Percentiles rank a stretch among this genome's conserved stretches.
Conservation (phyloP, 2,888 invertebrate species). For the Andrena marginata region DNA sequence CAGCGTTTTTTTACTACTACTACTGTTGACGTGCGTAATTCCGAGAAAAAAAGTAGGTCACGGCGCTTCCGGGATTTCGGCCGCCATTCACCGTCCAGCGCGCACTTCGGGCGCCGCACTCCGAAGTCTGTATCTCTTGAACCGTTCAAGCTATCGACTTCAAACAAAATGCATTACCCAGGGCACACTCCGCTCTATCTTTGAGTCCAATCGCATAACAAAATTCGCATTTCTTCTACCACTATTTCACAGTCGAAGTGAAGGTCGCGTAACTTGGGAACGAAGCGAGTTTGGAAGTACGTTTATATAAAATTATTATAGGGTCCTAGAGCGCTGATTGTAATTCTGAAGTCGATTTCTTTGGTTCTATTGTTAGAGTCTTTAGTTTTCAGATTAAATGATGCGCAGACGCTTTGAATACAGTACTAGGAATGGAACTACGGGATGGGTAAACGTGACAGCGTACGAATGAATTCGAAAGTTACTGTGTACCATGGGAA, state of each 20-base stretch:
- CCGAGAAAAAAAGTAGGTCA: slow-evolving; percentile 28
- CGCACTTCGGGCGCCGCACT: slow-evolving; percentile 1
- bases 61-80: slow-evolving; percentile 26
- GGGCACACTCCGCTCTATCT: background rate
- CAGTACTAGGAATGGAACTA: too few relatives aligned
- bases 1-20: slow-evolving; percentile 18
- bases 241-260: background rate
- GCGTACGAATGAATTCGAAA: too few relatives aligned
- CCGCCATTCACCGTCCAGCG: slow-evolving; percentile 9
- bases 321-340: too few relatives aligned
- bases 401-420: too few relatives aligned
- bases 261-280: too few relatives aligned
- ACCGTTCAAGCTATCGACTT: slow-evolving; percentile 14
- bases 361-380: too few relatives aligned
- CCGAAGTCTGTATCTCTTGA: background rate
- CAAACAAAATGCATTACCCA: slow-evolving; percentile 9
- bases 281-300: too few relatives aligned
- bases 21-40: slow-evolving; percentile 23
- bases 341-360: too few relatives aligned
- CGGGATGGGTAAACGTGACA: too few relatives aligned
- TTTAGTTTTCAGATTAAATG: too few relatives aligned
- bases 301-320: too few relatives aligned
- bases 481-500: background rate
- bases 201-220: background rate
- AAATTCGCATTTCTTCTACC: background rate